Evolutionary conservation across 92 coral and sea anemone genomes (phyloP).

Genomic region (Paramuricea clavata): DNA sequence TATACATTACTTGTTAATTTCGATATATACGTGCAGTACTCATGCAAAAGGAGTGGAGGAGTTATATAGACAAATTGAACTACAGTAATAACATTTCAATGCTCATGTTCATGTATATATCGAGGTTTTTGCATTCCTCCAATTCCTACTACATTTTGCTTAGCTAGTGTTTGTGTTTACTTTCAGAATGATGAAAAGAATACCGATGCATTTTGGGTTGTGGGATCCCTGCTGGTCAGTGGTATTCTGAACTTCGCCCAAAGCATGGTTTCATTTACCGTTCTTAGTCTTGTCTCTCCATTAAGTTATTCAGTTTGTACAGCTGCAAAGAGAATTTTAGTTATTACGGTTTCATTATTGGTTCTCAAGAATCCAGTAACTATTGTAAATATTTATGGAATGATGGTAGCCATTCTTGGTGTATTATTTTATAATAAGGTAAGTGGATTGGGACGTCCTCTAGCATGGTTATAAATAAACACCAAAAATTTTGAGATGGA

Average conservation of each 20-base stretch:
- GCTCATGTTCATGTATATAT: no score
- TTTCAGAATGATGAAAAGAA: constrained; percentile 84
- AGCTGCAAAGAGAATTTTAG: constrained; percentile 91
- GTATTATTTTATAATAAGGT: constrained; percentile 95
- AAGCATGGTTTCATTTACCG: constrained; percentile 98
- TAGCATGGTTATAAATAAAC: no score
- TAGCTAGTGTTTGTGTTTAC: neutral
- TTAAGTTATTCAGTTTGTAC: constrained; percentile 96
- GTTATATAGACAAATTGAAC: no score
- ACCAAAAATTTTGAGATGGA: neutral
- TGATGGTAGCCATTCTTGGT: constrained; percentile 91
- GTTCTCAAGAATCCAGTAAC: constrained; percentile 92
- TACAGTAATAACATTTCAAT: no score
- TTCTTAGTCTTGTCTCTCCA: constrained; percentile 85
- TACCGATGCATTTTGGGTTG: constrained; percentile 73
- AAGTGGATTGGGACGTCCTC: no score
- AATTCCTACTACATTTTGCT: neutral
- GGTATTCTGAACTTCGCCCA: constrained; percentile 94
- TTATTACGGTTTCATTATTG: constrained; percentile 85
- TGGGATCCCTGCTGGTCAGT: constrained; percentile 81
- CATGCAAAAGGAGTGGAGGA: no score
- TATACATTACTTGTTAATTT: no score
- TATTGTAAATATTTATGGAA: constrained; percentile 77
- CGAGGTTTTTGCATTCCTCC: no score
- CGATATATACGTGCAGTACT: no score